Percentiles rank a stretch among this genome's conserved stretches.
phyloP scores from a whole-genome alignment of 2,888 invertebrate species.

The Drosophila mettleri region DNA sequence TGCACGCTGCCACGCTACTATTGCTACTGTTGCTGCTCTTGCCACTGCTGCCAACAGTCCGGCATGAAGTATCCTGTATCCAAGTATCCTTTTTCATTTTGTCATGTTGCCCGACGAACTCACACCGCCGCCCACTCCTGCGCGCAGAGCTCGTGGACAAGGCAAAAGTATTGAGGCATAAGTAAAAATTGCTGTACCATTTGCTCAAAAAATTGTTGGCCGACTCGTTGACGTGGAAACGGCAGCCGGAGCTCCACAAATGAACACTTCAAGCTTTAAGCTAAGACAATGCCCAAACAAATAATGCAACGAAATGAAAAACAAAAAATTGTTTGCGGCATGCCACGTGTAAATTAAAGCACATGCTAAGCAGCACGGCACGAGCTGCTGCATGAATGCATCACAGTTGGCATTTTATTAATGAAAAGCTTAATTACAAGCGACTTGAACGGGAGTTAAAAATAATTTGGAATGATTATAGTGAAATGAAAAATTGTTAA shows the following conservation, averaged over 20 bases:
- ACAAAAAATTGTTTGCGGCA: not conserved
- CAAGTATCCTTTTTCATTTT: constrained; percentile 66
- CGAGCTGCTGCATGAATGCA: not conserved
- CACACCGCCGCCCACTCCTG: not conserved
- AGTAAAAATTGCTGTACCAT: constrained; percentile 76
- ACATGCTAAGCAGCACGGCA: not conserved
- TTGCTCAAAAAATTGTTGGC: constrained; percentile 56
- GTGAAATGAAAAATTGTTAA: too few relatives aligned
- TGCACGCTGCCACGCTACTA: constrained; percentile 52
- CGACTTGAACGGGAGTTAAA: not conserved
- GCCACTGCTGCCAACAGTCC: constrained; percentile 21
- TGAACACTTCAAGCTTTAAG: constrained; percentile 52
- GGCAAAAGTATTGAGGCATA: constrained; percentile 76
- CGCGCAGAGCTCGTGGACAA: constrained; percentile 43
- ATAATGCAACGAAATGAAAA: constrained; percentile 17
- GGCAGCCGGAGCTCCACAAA: constrained; percentile 29
- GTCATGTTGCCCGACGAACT: constrained; percentile 55
- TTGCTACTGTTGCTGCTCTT: not conserved
- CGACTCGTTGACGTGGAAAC: constrained; percentile 54
- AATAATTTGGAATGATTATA: not conserved
- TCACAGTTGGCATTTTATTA: not conserved
- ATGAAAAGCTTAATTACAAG: not conserved
- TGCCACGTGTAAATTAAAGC: constrained; percentile 5
- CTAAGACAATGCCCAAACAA: constrained; percentile 51
- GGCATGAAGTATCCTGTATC: constrained; percentile 39